phyloP scores from a whole-genome alignment of 2,113 vertebrate species.

The Mastomys coucha region DNA sequence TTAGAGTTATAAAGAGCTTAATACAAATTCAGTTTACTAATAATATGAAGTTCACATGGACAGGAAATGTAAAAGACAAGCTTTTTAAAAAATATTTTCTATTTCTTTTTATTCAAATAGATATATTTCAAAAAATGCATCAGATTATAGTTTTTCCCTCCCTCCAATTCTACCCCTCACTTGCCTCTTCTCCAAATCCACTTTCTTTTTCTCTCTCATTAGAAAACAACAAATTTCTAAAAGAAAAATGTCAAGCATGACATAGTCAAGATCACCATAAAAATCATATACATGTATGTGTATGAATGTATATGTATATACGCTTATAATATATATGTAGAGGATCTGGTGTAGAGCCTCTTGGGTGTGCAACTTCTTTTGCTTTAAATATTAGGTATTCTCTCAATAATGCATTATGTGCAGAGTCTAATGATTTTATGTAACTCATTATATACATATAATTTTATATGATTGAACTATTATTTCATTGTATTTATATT shows the following conservation, averaged over 20 bases:
- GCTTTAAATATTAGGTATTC: neutral
- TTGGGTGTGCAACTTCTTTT: neutral
- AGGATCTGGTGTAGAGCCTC: too few relatives aligned
- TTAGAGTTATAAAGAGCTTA: neutral
- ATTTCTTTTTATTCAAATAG: too few relatives aligned
- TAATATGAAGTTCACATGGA: neutral
- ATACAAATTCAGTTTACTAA: neutral
- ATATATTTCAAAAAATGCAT: neutral
- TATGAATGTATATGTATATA: too few relatives aligned
- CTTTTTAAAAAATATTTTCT: slow-evolving; percentile 16
- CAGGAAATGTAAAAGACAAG: neutral
- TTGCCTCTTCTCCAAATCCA: neutral
- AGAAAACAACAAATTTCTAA: neutral
- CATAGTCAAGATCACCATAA: neutral
- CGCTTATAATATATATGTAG: too few relatives aligned
- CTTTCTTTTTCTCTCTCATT: neutral
- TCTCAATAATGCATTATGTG: too few relatives aligned
- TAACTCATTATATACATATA: neutral
- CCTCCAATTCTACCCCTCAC: neutral
- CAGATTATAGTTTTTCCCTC: neutral
- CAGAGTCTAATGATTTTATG: too few relatives aligned
- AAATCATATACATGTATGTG: neutral
- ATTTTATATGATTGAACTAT: neutral
- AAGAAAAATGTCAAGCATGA: neutral
- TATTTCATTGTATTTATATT: neutral